phyloP scores from a whole-genome alignment of 2,113 vertebrate genomes.

The Corydoras sp. region DNA sequence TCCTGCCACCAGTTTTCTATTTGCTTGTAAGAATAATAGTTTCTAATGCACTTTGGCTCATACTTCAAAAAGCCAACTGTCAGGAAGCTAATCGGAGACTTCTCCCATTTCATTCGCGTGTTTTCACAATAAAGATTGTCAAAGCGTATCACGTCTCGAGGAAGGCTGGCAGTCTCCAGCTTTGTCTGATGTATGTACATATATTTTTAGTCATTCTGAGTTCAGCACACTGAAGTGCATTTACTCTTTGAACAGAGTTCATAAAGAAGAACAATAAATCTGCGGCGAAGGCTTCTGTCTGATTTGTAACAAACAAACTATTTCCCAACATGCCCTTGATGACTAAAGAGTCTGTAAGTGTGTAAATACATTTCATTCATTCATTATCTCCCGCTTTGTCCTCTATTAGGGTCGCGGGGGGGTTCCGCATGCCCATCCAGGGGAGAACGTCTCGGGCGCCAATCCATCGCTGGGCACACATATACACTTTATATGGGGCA shows the following conservation, averaged over 20 bases:
- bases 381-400: too few species aligned
- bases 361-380: too few species aligned
- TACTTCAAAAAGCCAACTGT: conserved; percentile 66
- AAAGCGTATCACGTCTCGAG: conserved; percentile 65
- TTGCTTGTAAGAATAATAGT: conserved; percentile 61
- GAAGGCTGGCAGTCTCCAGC: conserved; percentile 60
- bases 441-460: too few species aligned
- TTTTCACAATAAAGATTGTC: conserved; percentile 73
- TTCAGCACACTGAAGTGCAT: conserved; percentile 38
- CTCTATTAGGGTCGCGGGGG: too few species aligned
- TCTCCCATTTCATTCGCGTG: conserved; percentile 66
- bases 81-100: conserved; percentile 68
- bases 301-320: not conserved
- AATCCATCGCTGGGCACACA: too few species aligned
- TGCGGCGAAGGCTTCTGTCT: conserved; percentile 6
- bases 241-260: conserved; percentile 15
- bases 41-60: conserved; percentile 71
- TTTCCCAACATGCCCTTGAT: too few species aligned
- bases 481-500: too few species aligned
- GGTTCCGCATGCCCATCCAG: too few species aligned
- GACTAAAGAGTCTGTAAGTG: too few species aligned
- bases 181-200: conserved; percentile 44
- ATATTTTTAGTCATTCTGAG: conserved; percentile 38
- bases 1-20: conserved; percentile 62
- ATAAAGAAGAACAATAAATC: conserved; percentile 31